Percentiles rank a stretch among this genome's conserved stretches.
Evolutionary conservation across 2,797 vertebrate species (phyloP).

Genomic region (Momotus momota): DNA sequence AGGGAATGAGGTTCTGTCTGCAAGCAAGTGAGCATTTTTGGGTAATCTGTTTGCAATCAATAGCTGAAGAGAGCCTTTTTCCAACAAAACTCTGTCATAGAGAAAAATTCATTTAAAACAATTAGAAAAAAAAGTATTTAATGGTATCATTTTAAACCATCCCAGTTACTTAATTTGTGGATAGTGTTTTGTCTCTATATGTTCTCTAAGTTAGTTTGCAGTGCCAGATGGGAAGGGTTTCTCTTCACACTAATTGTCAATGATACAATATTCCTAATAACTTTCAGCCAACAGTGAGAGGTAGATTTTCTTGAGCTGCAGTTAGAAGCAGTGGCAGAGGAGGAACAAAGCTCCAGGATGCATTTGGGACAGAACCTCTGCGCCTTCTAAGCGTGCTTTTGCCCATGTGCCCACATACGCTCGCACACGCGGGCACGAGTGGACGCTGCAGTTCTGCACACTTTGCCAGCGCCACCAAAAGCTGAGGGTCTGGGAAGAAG

Average conservation of each 20-base stretch:
- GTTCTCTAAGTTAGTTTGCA: neutral
- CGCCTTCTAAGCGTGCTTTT: rapidly evolving
- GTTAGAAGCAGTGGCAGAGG: neutral
- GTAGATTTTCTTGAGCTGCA: neutral
- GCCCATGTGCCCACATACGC: rapidly evolving
- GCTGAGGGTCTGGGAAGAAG: neutral
- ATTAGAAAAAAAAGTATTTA: neutral
- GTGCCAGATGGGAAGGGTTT: neutral
- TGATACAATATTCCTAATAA: neutral
- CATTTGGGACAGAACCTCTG: neutral
- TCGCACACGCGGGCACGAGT: rapidly evolving
- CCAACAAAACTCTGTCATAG: neutral
- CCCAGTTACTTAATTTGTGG: neutral
- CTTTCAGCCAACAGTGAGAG: neutral
- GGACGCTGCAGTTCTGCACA: rapidly evolving
- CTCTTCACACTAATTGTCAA: neutral
- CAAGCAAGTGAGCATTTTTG: neutral
- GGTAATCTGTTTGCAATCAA: slow-evolving; percentile 1
- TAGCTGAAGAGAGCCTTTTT: neutral
- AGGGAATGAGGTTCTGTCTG: neutral
- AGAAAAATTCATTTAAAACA: neutral
- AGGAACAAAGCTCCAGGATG: neutral
- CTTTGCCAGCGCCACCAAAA: neutral
- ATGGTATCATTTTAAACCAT: neutral
- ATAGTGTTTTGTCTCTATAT: neutral